These are phyloP conservation scores for Barnardius zonarius DNA, from an alignment of 2,113 vertebrate genomes.

Conservation along the genomic window DNA sequence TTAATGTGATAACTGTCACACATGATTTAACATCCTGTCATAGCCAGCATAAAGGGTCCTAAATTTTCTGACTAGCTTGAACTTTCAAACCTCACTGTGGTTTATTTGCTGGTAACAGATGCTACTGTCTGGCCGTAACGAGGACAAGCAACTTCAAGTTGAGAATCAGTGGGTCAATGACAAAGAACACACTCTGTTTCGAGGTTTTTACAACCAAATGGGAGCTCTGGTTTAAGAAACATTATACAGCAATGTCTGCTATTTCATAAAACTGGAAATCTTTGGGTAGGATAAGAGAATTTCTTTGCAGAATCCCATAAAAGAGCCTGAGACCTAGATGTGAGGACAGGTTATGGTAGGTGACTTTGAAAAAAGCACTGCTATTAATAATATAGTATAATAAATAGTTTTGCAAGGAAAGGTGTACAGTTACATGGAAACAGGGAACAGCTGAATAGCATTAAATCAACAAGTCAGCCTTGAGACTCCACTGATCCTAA, in stretches of 20 bases:
- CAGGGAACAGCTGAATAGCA: constrained; percentile 48
- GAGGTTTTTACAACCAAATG: not conserved
- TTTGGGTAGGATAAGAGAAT: not conserved
- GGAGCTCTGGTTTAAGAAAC: not conserved
- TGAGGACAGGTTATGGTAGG: not conserved
- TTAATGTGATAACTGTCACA: not conserved
- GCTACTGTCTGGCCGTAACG: not conserved
- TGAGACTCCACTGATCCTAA: not conserved
- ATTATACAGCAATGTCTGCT: not conserved
- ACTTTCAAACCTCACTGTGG: not conserved
- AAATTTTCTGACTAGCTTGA: not conserved
- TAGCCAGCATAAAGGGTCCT: not conserved
- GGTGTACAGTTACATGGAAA: constrained; percentile 38
- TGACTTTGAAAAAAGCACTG: constrained; percentile 33
- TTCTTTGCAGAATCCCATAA: not conserved
- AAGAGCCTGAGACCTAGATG: not conserved
- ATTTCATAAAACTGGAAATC: not conserved
- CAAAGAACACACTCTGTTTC: not conserved
- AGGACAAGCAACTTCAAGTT: not conserved
- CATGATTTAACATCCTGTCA: not conserved
- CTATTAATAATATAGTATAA: constrained; percentile 43
- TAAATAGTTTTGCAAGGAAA: constrained; percentile 37
- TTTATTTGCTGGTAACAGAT: not conserved
- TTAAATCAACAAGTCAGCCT: constrained; percentile 38
- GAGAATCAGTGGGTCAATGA: not conserved